Evolutionary conservation across 2,888 invertebrate species (phyloP), one percentile per base, ranked within the genome.

Genomic region (Priapulus caudatus): DNA sequence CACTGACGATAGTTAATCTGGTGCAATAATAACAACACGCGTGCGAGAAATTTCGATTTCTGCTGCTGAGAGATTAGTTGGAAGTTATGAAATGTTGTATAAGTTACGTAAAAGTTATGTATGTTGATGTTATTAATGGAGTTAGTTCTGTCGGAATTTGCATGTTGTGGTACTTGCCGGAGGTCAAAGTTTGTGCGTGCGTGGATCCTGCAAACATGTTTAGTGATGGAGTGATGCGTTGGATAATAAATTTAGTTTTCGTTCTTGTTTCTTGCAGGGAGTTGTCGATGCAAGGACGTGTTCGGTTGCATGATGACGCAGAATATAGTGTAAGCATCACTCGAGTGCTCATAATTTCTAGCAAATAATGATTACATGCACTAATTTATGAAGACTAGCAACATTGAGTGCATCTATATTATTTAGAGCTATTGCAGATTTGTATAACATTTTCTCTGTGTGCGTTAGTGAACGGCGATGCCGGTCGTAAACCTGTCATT

Each of bases 351-450:
- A 24, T 18, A 45, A 50, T 45, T 50, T 3, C 16, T 22, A 52
- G 15, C 5, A 10, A 16, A 51, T 23, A 53, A 21, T 20, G 16
- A 10, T 10, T 10, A 18, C 19, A 52, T 52, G 10, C 3, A 23
- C 10, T n/a, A 24, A 22, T 47, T 49, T 60, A 50, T 52, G 61
- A 46, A 45, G 45, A 18, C 46, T 48, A 57, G 60, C 22, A 64
- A 80, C 80, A 80, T 84, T 65, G 84, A 85, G 69, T 91, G 91
- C 72, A 81, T 81, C 72, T 91, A 91, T 72, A 80, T 84, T 56
- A 89, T 90, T 75, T 91, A 90, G 90, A 90, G 91, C n/a, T n/a
- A n/a, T n/a, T n/a, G n/a, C n/a, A n/a, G n/a, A n/a, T n/a, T n/a
- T n/a, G n/a, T n/a, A n/a, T n/a, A n/a, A n/a, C n/a, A n/a, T n/a